Percentiles rank a stretch among this genome's conserved stretches.
Evolutionary conservation across 2,888 invertebrate genomes (phyloP).

Genomic region (Melangyna quadrimaculata): DNA sequence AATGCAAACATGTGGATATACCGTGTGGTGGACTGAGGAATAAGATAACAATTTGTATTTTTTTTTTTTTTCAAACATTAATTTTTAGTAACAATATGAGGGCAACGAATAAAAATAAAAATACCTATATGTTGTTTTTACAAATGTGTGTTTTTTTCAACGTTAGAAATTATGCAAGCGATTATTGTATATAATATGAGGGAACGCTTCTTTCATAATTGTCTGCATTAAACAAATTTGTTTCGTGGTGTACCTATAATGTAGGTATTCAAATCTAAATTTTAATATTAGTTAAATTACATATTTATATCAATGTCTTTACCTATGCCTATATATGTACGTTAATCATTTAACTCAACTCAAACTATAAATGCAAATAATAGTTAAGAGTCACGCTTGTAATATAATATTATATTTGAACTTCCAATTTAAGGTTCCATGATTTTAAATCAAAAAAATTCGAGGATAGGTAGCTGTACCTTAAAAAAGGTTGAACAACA

Average conservation of each 20-base stretch:
- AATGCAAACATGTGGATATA: constrained; percentile 30
- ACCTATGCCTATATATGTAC: too few species aligned
- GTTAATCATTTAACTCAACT: too few species aligned
- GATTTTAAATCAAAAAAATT: background rate
- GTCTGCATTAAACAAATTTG: too few species aligned
- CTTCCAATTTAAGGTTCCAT: background rate
- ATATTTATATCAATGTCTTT: too few species aligned
- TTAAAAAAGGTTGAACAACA: background rate
- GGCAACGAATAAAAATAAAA: constrained; percentile 32
- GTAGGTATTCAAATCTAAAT: too few species aligned
- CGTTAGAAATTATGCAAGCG: background rate
- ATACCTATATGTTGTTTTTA: constrained; percentile 5
- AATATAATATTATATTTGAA: background rate
- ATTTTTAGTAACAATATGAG: constrained; percentile 1
- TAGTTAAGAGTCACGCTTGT: background rate
- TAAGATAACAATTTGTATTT: constrained; percentile 12
- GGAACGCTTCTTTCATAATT: background rate
- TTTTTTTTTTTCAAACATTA: background rate
- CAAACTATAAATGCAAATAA: too few species aligned
- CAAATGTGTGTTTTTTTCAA: background rate
- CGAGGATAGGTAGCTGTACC: background rate
- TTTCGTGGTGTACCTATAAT: too few species aligned
- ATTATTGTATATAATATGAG: background rate
- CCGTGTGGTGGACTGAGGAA: too few species aligned
- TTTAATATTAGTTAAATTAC: too few species aligned